phyloP scores from a whole-genome alignment of 37 sponge, comb jelly and placozoan species.

The Ianthella basta region DNA sequence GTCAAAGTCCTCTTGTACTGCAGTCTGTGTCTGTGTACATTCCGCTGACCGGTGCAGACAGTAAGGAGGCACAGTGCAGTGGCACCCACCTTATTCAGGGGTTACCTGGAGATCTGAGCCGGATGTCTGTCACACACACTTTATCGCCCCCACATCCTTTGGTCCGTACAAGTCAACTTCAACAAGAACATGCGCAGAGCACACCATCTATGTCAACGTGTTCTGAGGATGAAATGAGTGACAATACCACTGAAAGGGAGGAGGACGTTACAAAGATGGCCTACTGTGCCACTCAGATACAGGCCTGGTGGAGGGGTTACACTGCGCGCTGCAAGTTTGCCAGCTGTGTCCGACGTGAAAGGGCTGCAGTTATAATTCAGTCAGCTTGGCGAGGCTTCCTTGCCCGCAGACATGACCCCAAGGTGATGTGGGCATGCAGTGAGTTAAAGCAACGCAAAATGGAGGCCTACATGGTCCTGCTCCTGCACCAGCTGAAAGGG shows the following conservation, averaged over 20 bases:
- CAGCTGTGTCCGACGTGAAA: not conserved
- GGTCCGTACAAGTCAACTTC: not conserved
- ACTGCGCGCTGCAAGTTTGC: not conserved
- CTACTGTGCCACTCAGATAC: conserved; percentile 1
- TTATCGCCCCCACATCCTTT: not conserved
- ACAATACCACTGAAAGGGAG: not conserved
- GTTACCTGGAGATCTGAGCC: conserved; percentile 5
- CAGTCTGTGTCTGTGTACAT: not conserved
- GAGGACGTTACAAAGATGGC: not conserved
- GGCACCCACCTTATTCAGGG: not conserved
- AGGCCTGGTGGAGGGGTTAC: conserved; percentile 41
- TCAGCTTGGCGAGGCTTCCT: conserved; percentile 66
- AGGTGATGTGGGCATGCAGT: conserved; percentile 13
- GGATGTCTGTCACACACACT: conserved; percentile 7
- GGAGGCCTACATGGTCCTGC: conserved; percentile 41
- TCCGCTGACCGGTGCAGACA: not conserved
- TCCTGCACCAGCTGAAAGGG: conserved; percentile 49
- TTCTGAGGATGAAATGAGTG: not conserved
- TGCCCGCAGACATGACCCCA: conserved; percentile 28
- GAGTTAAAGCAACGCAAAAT: conserved; percentile 49
- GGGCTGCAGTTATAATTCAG: conserved; percentile 61
- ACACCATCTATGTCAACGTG: not conserved
- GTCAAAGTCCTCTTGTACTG: not conserved
- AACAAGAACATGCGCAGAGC: not conserved
- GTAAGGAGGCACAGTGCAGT: not conserved